Base-by-base conservation (phyloP, 2,888 invertebrate species). In the Phalera bucephala region DNA sequence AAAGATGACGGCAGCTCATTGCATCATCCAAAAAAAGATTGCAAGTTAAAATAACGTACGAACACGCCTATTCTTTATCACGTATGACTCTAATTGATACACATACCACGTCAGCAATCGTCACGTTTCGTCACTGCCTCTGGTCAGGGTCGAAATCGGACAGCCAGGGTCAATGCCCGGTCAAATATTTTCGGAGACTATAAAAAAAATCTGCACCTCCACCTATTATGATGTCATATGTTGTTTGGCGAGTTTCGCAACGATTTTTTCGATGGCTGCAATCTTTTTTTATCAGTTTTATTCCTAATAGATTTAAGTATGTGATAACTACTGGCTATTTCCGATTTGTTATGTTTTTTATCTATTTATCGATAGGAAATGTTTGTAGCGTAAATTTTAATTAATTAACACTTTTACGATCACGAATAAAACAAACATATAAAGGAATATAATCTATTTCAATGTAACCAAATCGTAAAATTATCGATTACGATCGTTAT, bases 151-250 rank as follows among this genome's bases (percentile, higher is more conserved):
- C 80, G 68, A n/a, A 72, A 77, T 7, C 11, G 29, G 73, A 69
- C 68, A 59, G 43, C 45, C 36, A 31, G 15, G 68, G 73, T 81
- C 85, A 58, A 70, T 64, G 84, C 59, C 85, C 85, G 84, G 76
- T 78, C 77, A 81, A 74, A 80, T 72, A 84, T 86, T 85, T 77
- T 71, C 53, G 52, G 71, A 59, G 64, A 64, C 64, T 68, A 74
- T 64, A 71, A 76, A 80, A 65, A 71, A 81, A 79, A 78, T 74
- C 66, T 74, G 75, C 81, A 80, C 49, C 62, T 73, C 68, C 57
- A 54, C 58, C 80, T 78, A 82, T 81, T 80, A 81, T 78, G 80
- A 76, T 70, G 72, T 75, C 74, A 77, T 66, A 64, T 54, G 70
- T 72, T 41, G 75, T 54, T 66, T 50, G 58, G 48, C 64, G 38